Conservation (phyloP, 1,140 invertebrate species). For the Archivesica marissinica region DNA sequence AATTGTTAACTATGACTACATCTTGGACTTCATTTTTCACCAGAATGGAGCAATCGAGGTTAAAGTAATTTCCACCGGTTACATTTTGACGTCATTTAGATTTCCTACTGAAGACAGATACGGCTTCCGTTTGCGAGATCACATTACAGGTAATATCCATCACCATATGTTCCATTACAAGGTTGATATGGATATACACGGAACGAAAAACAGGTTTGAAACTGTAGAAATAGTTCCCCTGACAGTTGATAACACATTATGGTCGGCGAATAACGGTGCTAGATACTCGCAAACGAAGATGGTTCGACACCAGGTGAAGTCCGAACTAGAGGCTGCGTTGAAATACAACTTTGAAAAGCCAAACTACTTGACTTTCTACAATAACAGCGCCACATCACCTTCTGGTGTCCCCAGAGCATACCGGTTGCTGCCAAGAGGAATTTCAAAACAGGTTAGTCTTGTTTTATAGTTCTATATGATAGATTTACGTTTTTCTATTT, state of each 20-base stretch:
- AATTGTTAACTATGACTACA: constrained; percentile 76
- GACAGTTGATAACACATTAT: constrained; percentile 46
- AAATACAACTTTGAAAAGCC: constrained; percentile 62
- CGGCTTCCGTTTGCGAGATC: constrained; percentile 63
- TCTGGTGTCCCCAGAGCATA: constrained; percentile 62
- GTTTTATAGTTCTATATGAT: no score
- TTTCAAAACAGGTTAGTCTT: constrained; percentile 57
- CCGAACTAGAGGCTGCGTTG: constrained; percentile 61
- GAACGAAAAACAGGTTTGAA: constrained; percentile 68
- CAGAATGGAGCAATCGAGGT: constrained; percentile 75
- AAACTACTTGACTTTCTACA: constrained; percentile 69
- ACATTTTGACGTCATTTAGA: constrained; percentile 59
- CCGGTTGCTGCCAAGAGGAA: constrained; percentile 52
- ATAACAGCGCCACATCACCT: constrained; percentile 37
- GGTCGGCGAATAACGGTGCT: constrained; percentile 6
- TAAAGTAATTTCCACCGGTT: constrained; percentile 69
- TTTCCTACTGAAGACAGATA: constrained; percentile 50
- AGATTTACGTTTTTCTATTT: no score
- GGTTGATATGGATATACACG: constrained; percentile 71
- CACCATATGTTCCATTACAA: constrained; percentile 75
- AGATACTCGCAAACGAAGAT: constrained; percentile 67
- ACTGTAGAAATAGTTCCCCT: constrained; percentile 70
- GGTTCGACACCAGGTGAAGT: constrained; percentile 47
- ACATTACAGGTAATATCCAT: constrained; percentile 68
- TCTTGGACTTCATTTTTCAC: constrained; percentile 78